phyloP scores from a whole-genome alignment of 2,113 vertebrate genomes.

The Sapayoa aenigma region DNA sequence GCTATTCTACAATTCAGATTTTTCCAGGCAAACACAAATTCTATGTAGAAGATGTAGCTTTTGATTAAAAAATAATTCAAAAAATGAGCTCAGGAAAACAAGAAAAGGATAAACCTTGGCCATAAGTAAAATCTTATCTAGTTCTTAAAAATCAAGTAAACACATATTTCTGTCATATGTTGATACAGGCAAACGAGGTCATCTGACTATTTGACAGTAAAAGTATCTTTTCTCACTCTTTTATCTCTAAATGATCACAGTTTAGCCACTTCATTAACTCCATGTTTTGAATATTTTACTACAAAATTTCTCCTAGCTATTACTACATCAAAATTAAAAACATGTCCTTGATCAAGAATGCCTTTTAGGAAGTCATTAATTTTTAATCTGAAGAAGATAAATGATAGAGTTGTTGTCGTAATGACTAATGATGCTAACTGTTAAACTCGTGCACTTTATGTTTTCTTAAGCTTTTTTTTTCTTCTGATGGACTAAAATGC shows the following conservation, averaged over 20 bases:
- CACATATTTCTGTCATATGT: background rate
- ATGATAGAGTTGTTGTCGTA: background rate
- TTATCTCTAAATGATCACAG: background rate
- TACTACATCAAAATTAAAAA: background rate
- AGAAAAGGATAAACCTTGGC: background rate
- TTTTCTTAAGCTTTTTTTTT: background rate
- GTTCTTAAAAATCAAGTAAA: background rate
- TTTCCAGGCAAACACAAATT: background rate
- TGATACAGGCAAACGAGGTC: background rate
- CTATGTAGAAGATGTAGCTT: background rate
- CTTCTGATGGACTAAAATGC: background rate
- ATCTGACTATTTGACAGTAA: background rate
- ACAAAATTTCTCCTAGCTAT: background rate
- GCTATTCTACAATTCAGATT: background rate
- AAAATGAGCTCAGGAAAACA: background rate
- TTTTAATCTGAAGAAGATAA: slow-evolving; percentile 1
- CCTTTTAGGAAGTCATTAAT: slow-evolving; percentile 23
- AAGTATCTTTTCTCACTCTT: background rate
- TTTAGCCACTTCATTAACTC: slow-evolving; percentile 1
- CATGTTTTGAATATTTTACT: slow-evolving; percentile 11
- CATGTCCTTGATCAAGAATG: background rate
- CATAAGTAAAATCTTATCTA: background rate
- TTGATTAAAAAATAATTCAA: background rate
- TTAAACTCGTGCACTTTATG: background rate
- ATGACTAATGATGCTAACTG: background rate